Evolutionary conservation across 2,113 vertebrate species (phyloP).

Genomic region (Hystrix brachyura): DNA sequence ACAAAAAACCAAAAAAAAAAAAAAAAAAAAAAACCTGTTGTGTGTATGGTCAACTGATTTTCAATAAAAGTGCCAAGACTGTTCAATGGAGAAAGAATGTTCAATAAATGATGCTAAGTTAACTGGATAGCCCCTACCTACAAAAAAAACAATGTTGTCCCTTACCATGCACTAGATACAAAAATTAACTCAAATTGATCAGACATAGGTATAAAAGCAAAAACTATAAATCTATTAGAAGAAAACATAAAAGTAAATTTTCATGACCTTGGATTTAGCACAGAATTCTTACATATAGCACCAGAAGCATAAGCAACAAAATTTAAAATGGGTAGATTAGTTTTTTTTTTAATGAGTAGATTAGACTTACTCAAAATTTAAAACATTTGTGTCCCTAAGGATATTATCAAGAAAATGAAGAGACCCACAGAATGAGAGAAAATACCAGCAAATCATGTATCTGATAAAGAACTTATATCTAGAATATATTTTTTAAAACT

Average conservation of each 20-base stretch:
- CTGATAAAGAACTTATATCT: not conserved
- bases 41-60: not conserved
- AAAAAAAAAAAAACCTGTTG: not conserved
- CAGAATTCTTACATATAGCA: not conserved
- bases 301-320: not conserved
- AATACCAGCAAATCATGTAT: not conserved
- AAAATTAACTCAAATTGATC: not conserved
- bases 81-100: not conserved
- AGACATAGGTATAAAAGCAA: not conserved
- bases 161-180: too few relatives aligned
- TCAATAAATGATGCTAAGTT: not conserved
- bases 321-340: not conserved
- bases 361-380: not conserved
- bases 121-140: not conserved
- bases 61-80: not conserved
- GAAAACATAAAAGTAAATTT: not conserved
- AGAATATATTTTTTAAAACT: not conserved
- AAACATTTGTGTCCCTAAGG: not conserved
- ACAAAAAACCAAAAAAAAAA: not conserved
- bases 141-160: not conserved
- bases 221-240: not conserved
- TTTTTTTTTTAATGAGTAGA: not conserved
- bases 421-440: not conserved
- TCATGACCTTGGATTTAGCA: not conserved
- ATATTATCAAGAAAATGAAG: not conserved